Evolutionary conservation across 2,888 invertebrate species (phyloP).

Genomic region (Ormyrus labotus): DNA sequence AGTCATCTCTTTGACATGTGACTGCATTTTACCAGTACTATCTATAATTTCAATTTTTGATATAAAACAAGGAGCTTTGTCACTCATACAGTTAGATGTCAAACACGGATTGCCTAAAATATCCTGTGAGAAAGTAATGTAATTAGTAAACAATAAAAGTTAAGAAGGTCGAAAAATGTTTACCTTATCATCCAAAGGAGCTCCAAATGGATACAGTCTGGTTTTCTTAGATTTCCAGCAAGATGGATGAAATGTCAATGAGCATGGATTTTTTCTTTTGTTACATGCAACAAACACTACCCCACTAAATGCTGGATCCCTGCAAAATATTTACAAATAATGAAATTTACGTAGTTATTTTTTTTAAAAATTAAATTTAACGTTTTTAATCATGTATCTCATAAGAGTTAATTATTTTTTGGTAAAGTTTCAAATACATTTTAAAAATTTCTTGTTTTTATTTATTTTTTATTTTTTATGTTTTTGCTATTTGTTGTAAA

Average conservation of each 20-base stretch:
- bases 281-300: conserved; percentile 64
- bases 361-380: no score
- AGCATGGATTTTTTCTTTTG: conserved; percentile 61
- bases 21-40: conserved; percentile 58
- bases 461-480: no score
- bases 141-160: conserved; percentile 1
- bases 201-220: conserved; percentile 51
- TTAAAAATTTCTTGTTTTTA: no score
- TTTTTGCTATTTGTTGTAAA: background rate
- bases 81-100: conserved; percentile 33
- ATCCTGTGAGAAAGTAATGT: conserved; percentile 29
- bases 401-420: no score
- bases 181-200: conserved; percentile 62
- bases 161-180: background rate
- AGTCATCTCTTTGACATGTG: conserved; percentile 49
- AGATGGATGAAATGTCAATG: conserved; percentile 62
- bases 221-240: conserved; percentile 68
- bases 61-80: conserved; percentile 15
- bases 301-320: conserved; percentile 67
- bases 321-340: conserved; percentile 49
- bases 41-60: conserved; percentile 60
- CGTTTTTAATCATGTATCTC: no score
- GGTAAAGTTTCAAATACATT: no score
- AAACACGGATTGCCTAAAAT: conserved; percentile 38
- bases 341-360: no score